Evolutionary conservation across 1,140 invertebrate species (phyloP).

Genomic region (Dysdera silvatica): DNA sequence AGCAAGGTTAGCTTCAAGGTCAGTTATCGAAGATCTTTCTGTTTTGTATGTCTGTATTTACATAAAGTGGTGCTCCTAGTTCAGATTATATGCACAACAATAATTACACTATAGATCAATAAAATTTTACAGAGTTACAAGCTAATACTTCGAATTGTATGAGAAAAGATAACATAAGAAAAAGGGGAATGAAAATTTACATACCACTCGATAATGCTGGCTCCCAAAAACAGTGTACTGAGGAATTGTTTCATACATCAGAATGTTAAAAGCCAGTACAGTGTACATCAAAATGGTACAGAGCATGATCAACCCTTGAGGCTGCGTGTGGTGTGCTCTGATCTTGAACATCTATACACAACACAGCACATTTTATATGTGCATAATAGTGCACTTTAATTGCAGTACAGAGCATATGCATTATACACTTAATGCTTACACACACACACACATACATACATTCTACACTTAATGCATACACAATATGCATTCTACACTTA

Average conservation of each 20-base stretch:
- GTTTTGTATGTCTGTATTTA: neutral
- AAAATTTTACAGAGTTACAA: neutral
- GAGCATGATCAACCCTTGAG: conserved; percentile 46
- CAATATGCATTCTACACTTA: too few species aligned
- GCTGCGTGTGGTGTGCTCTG: conserved; percentile 40
- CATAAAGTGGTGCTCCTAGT: neutral
- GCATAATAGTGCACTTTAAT: too few species aligned
- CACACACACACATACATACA: too few species aligned
- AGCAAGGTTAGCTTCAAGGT: neutral
- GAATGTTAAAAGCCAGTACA: conserved; percentile 45
- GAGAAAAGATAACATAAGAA: neutral
- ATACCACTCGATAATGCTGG: conserved; percentile 40
- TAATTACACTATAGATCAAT: neutral
- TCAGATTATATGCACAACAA: neutral
- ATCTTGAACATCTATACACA: conserved; percentile 45
- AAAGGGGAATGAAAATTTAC: neutral
- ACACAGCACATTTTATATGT: neutral
- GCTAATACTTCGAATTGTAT: neutral
- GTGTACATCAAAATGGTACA: conserved; percentile 47
- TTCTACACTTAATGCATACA: too few species aligned
- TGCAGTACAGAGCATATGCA: too few species aligned
- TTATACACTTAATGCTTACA: too few species aligned
- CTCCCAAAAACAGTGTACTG: conserved; percentile 47
- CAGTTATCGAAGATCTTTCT: conserved; percentile 7
- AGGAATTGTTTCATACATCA: conserved; percentile 46